phyloP scores from a whole-genome alignment of 2,113 vertebrate genomes.

The Hucho hucho region DNA sequence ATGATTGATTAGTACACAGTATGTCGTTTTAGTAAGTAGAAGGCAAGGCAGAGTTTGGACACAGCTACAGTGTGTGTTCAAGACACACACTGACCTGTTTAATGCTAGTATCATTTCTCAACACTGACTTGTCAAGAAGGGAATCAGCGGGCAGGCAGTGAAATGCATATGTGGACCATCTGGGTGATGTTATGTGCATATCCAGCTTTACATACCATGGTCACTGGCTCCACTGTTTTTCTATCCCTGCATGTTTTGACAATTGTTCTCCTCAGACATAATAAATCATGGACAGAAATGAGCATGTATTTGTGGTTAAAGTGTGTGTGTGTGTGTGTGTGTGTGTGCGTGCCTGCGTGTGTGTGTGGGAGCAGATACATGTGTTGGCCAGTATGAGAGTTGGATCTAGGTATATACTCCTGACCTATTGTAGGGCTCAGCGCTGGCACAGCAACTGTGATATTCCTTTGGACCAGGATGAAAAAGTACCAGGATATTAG shows the following conservation, averaged over 20 bases:
- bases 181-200: slow-evolving; percentile 54
- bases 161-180: slow-evolving; percentile 73
- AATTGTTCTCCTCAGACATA: slow-evolving; percentile 31
- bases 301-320: slow-evolving; percentile 24
- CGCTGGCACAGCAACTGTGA: slow-evolving; percentile 45
- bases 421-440: not conserved
- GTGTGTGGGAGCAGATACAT: slow-evolving; percentile 5
- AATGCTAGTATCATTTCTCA: slow-evolving; percentile 50
- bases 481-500: slow-evolving; percentile 23
- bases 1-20: no score
- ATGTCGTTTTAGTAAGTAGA: no score
- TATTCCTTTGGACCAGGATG: slow-evolving; percentile 52
- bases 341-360: slow-evolving; percentile 24
- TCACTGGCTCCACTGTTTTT: slow-evolving; percentile 43
- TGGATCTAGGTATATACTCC: slow-evolving; percentile 24
- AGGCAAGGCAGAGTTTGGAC: no score
- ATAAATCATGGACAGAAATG: slow-evolving; percentile 37
- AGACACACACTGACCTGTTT: slow-evolving; percentile 37
- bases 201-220: slow-evolving; percentile 1
- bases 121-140: slow-evolving; percentile 61
- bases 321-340: not conserved
- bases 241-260: slow-evolving; percentile 43
- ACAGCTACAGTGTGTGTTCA: not conserved
- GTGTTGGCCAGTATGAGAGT: slow-evolving; percentile 28
- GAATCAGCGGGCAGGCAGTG: slow-evolving; percentile 52